Evolutionary conservation across 2,888 invertebrate species (phyloP), one percentile per base, ranked within the genome.

Genomic region (Sepiola atlantica): DNA sequence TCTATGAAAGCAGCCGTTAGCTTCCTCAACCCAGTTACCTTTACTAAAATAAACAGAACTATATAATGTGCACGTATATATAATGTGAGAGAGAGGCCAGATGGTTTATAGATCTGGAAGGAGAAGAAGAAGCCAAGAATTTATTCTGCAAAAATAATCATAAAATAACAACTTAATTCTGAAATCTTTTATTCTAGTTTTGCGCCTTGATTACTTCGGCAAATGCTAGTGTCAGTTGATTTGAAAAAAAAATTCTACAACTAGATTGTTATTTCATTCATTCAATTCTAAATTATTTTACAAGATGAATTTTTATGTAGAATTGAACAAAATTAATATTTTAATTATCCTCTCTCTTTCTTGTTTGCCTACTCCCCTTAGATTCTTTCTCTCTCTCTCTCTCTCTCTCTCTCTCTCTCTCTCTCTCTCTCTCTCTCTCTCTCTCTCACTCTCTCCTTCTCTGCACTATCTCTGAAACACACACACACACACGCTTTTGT

Each of bases 81-180:
- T 45, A 45, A 45, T 77, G 32, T 77, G 32, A 77, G n/a, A 14
- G 28, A 77, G 77, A 77, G 21, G 77, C n/a, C 77, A 77, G 77
- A 77, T 77, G 77, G 77, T 77, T 77, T 77, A n/a, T 77, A 77
- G 77, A 77, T 77, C 32, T 77, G n/a, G 16, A 77, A 77, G 77
- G 16, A 77, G n/a, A 45, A 45, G 45, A 45, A 45, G n/a, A 28
- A n/a, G 77, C 77, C 77, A 77, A n/a, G 77, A 77, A 77, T 77
- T 77, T 14, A 77, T 77, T 77, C 77, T 77, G 77, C n/a, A 32
- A 77, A 77, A 77, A n/a, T 77, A 77, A 77, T 77, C 77, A 77
- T n/a, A 77, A 32, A 77, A 77, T 77, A 77, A n/a, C 77, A 77
- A 77, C 77, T 77, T 77, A 77, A 77, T 77, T 77, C 77, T 32